Percentiles rank a stretch among this genome's conserved stretches.
These are phyloP conservation scores for Poicephalus gulielmi DNA, from an alignment of 2,113 vertebrate species.

Conservation along the genomic window DNA sequence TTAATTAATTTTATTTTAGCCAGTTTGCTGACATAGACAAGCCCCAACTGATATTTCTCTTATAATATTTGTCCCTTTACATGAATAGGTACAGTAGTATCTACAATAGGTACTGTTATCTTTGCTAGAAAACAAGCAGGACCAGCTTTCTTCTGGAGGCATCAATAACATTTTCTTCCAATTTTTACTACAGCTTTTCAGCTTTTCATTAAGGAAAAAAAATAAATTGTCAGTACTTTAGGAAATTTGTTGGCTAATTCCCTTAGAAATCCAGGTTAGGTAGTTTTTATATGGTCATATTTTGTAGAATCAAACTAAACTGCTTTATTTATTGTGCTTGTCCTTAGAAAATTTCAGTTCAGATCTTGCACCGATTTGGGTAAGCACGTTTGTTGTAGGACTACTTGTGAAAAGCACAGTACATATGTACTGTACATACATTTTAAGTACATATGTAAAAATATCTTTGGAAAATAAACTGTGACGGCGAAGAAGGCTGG, in stretches of 20 bases:
- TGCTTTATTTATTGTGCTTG: not conserved
- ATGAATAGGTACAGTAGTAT: not conserved
- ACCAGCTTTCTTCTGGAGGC: not conserved
- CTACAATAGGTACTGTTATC: not conserved
- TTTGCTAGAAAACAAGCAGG: not conserved
- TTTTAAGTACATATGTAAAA: not conserved
- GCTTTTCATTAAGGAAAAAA: not conserved
- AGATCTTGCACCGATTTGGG: not conserved
- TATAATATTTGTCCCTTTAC: not conserved
- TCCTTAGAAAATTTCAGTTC: not conserved
- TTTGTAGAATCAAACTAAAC: not conserved
- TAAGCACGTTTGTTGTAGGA: not conserved
- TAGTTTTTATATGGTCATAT: not conserved
- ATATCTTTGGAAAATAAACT: not conserved
- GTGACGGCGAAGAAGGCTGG: not conserved
- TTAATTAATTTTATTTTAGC: not conserved
- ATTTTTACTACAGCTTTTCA: not conserved
- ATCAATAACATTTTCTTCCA: not conserved
- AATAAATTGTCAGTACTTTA: not conserved
- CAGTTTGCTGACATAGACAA: not conserved
- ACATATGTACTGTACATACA: too few species aligned
- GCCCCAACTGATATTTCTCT: not conserved
- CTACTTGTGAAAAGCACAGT: not conserved
- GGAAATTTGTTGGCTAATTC: slow-evolving; percentile 15
- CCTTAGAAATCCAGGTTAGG: slow-evolving; percentile 7